Base-by-base conservation (phyloP, 2,113 vertebrate genomes). In the Lonchura striata region DNA sequence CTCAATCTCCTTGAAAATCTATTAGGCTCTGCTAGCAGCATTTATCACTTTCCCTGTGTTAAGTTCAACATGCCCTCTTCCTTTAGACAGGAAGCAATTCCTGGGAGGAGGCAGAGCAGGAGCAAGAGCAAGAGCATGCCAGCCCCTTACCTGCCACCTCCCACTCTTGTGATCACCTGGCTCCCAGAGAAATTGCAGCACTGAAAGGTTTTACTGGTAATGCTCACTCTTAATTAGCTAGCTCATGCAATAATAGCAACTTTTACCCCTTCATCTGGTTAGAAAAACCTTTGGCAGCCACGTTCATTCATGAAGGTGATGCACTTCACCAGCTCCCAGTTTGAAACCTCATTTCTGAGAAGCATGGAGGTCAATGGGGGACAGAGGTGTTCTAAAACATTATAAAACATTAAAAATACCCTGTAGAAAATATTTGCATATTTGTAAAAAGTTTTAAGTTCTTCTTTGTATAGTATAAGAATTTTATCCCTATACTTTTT, bases 1-100 rank as follows among this genome's bases (percentile, higher is more conserved):
- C 96, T 95, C 93, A 77, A 79, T 94, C 93, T 95, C 92, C 96
- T 96, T 92, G 91, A 94, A 96, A 96, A 96, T 96, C 93, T 96
- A 85, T 92, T 90, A 92, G 75, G 86, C 75, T 94, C 54, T 83
- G 91, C 86, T 92, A 53, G 33, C 91, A 82, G 46, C 78, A 50
- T 82, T 92, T 88, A 91, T 95, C 94, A 64, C 84, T 85, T 85
- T 80, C 31, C 52, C 88, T 44, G 75, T 1, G 2, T 22, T 59
- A 9, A 25, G n/a, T 72, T 20, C 44, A 64, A 69, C 39, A 8
- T 76, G 54, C 27, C 68, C 78, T 80, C 59, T 35, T n/a, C 0
- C 37, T 46, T 44, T 1, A 25, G 31, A 35, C 22, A 28, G 10
- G 71, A 17, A 70, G 33, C 35, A 37, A 8, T 35, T 89, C 37